Conservation (phyloP, 2,888 invertebrate genomes). For the Mimachlamys varia region DNA sequence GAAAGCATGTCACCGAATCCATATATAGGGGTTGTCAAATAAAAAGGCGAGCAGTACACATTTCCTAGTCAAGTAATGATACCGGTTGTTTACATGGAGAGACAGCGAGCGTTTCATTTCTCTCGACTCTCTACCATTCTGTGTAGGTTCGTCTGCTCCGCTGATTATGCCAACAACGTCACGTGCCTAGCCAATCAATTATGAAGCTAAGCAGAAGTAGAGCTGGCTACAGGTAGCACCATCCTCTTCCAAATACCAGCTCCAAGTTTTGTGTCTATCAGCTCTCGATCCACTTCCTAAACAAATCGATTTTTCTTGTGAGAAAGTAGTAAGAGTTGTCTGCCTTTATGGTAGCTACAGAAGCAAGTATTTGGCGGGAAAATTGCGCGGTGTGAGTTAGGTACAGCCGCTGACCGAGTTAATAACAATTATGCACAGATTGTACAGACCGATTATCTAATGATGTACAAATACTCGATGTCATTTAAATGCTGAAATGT, state of each 20-base stretch:
- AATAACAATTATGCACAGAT: no score
- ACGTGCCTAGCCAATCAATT: conserved; percentile 29
- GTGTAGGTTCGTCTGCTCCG: conserved; percentile 9
- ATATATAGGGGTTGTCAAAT: not conserved
- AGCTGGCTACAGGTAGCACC: conserved; percentile 16
- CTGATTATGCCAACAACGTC: not conserved
- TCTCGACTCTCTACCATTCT: not conserved
- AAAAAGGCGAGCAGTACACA: not conserved
- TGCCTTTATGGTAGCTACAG: not conserved
- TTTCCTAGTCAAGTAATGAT: not conserved
- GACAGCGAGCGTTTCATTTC: conserved; percentile 14
- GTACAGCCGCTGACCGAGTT: no score
- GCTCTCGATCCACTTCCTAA: conserved; percentile 29
- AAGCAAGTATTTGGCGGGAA: conserved; percentile 7
- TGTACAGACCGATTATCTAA: no score
- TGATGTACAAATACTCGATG: no score
- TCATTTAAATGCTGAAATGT: no score
- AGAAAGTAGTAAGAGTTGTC: conserved; percentile 19
- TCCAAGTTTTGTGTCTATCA: not conserved
- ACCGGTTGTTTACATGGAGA: not conserved
- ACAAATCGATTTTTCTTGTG: conserved; percentile 32
- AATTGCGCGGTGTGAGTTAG: not conserved
- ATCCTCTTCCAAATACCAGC: not conserved
- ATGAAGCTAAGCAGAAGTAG: conserved; percentile 34
- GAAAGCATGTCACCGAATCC: not conserved